phyloP scores from a whole-genome alignment of 2,113 vertebrate species.

The Anarhynchus alexandrinus region DNA sequence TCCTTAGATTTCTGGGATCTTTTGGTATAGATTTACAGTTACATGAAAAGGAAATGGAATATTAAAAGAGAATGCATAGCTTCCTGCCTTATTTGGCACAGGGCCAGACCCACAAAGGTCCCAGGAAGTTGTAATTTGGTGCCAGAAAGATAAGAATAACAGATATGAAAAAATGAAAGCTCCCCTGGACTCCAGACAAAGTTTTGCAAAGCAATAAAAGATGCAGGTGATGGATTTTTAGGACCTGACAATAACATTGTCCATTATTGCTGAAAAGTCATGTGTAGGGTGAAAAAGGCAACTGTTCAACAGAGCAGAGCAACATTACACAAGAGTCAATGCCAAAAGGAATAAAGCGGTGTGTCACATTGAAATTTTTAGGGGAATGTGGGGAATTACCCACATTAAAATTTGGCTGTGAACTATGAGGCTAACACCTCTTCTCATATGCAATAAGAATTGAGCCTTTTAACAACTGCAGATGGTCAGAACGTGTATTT shows the following conservation, averaged over 20 bases:
- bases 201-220: conserved; percentile 47
- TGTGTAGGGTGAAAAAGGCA: conserved; percentile 42
- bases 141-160: conserved; percentile 31
- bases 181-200: conserved; percentile 25
- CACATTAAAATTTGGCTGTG: neutral
- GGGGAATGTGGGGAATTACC: conserved; percentile 40
- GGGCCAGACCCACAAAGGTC: conserved; percentile 1
- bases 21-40: neutral
- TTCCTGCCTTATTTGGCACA: neutral
- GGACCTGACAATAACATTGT: conserved; percentile 51
- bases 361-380: conserved; percentile 25
- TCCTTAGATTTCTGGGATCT: neutral
- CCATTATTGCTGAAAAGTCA: conserved; percentile 24
- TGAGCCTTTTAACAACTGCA: conserved; percentile 12
- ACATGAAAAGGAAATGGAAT: neutral
- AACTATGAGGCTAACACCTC: conserved; percentile 31
- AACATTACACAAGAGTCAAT: neutral
- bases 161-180: conserved; percentile 24
- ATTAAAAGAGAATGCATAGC: neutral
- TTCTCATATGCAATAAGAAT: neutral
- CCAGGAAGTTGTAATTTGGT: conserved; percentile 28
- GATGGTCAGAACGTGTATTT: neutral
- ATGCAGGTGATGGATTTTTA: conserved; percentile 50
- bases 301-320: conserved; percentile 22
- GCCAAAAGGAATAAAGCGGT: conserved; percentile 36